These are phyloP conservation scores for Eudorcas thomsonii DNA, from an alignment of 2,113 vertebrate species.

Conservation along the genomic window DNA sequence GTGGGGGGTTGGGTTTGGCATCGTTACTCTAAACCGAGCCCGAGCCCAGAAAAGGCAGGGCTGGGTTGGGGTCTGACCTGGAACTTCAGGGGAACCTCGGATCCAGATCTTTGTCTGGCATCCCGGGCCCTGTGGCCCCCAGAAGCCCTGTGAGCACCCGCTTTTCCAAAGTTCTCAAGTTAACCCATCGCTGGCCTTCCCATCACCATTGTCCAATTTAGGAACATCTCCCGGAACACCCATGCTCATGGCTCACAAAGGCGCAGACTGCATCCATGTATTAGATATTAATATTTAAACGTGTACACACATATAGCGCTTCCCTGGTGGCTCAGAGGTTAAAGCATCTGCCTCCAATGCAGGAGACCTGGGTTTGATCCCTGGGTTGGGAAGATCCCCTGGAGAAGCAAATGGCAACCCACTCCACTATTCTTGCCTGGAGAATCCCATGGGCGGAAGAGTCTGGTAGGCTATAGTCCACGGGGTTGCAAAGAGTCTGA, in stretches of 20 bases:
- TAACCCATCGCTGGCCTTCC: background rate
- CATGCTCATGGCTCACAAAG: background rate
- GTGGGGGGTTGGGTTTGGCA: background rate
- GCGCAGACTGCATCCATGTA: background rate
- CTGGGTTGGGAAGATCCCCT: no score
- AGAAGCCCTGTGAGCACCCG: background rate
- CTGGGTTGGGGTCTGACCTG: background rate
- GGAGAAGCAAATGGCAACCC: no score
- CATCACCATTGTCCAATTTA: background rate
- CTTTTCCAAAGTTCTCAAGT: constrained; percentile 13
- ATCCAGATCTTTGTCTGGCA: background rate
- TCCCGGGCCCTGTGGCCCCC: background rate
- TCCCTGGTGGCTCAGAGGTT: no score
- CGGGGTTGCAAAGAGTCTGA: no score
- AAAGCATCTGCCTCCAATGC: no score
- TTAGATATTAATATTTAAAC: background rate
- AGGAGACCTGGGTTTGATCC: no score
- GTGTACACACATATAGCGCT: background rate
- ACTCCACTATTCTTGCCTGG: no score
- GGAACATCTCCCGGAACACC: background rate
- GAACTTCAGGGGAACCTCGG: background rate
- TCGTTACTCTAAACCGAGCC: background rate
- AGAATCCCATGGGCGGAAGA: no score
- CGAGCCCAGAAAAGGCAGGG: background rate
- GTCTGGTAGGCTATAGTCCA: no score